These are phyloP conservation scores for Brienomyrus longianalis DNA, from an alignment of 2,113 vertebrate species.

Conservation along the genomic window DNA sequence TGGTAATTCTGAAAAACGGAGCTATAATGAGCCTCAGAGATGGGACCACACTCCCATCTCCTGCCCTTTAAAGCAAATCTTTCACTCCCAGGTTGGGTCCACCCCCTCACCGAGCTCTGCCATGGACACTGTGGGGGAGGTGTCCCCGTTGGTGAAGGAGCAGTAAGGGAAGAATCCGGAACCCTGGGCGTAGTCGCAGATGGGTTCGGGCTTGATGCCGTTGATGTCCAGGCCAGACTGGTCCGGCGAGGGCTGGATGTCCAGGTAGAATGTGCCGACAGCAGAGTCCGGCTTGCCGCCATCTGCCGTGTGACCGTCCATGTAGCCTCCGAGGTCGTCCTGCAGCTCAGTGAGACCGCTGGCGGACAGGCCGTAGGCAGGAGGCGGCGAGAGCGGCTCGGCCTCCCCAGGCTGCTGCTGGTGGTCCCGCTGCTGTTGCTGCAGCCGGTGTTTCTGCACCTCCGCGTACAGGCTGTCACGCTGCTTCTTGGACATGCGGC, in stretches of 20 bases:
- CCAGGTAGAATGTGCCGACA: constrained; percentile 82
- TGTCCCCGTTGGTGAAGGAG: constrained; percentile 81
- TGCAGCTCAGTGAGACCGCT: constrained; percentile 78
- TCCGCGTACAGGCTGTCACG: constrained; percentile 86
- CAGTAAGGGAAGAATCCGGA: constrained; percentile 83
- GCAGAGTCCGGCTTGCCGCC: constrained; percentile 77
- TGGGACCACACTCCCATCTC: not conserved
- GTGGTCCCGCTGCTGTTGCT: constrained; percentile 74
- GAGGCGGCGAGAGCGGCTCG: constrained; percentile 68
- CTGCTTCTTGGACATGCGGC: constrained; percentile 92
- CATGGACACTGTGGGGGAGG: constrained; percentile 75
- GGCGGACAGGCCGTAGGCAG: constrained; percentile 75
- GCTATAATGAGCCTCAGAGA: constrained; percentile 43
- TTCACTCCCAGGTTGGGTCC: not conserved
- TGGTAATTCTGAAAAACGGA: constrained; percentile 47
- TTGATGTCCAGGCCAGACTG: constrained; percentile 91
- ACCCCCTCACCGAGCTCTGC: constrained; percentile 74
- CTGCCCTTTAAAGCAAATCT: constrained; percentile 8
- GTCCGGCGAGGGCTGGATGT: constrained; percentile 89
- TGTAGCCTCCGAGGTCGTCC: constrained; percentile 76
- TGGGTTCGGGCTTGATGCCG: constrained; percentile 87
- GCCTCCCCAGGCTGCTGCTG: constrained; percentile 74
- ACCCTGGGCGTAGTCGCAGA: constrained; percentile 77
- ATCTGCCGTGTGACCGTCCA: constrained; percentile 75
- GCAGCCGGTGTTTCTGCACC: constrained; percentile 84